phyloP scores from a whole-genome alignment of 2,888 invertebrate species.

The Chalcosyrphus nemorum region DNA sequence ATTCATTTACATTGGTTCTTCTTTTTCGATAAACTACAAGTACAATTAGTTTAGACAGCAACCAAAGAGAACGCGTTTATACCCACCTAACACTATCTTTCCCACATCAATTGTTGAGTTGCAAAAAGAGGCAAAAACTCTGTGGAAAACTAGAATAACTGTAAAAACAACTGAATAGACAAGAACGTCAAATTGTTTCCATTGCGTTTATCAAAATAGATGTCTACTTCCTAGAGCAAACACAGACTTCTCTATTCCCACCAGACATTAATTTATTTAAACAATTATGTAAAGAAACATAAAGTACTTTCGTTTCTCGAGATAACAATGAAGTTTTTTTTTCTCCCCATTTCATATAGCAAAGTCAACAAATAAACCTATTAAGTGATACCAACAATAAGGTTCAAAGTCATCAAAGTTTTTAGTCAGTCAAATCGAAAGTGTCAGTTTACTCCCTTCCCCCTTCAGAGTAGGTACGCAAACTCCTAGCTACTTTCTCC shows the following conservation, averaged over 20 bases:
- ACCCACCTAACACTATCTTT: no score
- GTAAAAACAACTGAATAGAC: no score
- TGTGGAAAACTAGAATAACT: no score
- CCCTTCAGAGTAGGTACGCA: neutral
- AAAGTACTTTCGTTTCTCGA: neutral
- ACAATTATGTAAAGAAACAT: neutral
- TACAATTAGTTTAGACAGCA: no score
- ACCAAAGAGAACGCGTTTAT: no score
- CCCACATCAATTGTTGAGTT: no score
- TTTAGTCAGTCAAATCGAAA: neutral
- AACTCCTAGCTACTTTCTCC: conserved; percentile 17
- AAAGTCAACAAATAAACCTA: neutral
- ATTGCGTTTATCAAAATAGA: no score
- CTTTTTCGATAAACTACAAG: no score
- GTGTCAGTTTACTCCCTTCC: neutral
- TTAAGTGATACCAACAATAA: neutral
- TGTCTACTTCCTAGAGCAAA: neutral
- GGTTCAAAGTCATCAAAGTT: neutral
- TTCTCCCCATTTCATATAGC: neutral
- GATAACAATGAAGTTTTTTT: neutral
- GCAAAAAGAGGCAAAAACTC: no score
- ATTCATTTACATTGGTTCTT: no score
- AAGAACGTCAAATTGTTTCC: no score
- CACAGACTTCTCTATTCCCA: neutral
- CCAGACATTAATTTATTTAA: neutral